Base-by-base conservation (phyloP, 1,140 invertebrate genomes). In the Tetramorium simillimum region DNA sequence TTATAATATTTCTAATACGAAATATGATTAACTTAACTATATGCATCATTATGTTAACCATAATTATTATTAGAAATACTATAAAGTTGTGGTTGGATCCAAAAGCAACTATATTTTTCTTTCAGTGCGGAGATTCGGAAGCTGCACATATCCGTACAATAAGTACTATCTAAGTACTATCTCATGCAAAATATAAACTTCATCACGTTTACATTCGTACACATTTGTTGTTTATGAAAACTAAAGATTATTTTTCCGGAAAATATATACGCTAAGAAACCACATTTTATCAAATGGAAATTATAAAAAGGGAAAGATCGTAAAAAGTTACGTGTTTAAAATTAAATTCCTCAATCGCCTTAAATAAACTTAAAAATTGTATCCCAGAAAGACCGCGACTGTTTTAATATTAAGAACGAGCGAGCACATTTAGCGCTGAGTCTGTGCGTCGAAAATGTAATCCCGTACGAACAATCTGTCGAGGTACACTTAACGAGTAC, bases 371-470 rank as follows among this genome's bases (percentile, higher is more conserved):
- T 33, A 33, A 33, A 33, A 33, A 3, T 53, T 10, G 24, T 51
- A 72, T 18, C 3, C n/a, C n/a, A 18, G 21, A 3, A 62, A 43
- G 10, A 33, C 21, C 10, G 1, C 3, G 1, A 12, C 10, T 62
- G 14, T 40, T 40, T 43, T 75, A 58, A 58, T 40, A 75, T 75
- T 40, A 58, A 51, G 21, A 70, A 58, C 9, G 2, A n/a, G 0
- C 7, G 28, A 4, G 28, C 33, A 24, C 37, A 9, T 40, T 58
- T 58, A 24, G 10, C 14, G n/a, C 53, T 16, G 33, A 75, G 69
- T 49, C 37, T 69, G 65, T 16, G 40, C 65, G 40, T 69, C 40
- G n/a, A 58, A 58, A 58, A 58, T 75, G 53, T 75, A 40, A 58
- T 75, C 40, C 43, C 16, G 43, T 28, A 28, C 43, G 62, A 33